A percentile compares a stretch with the other conserved stretches of the same genome.
Evolutionary conservation across 2,113 vertebrate species (phyloP).

Genomic region (Oxyruncus cristatus): DNA sequence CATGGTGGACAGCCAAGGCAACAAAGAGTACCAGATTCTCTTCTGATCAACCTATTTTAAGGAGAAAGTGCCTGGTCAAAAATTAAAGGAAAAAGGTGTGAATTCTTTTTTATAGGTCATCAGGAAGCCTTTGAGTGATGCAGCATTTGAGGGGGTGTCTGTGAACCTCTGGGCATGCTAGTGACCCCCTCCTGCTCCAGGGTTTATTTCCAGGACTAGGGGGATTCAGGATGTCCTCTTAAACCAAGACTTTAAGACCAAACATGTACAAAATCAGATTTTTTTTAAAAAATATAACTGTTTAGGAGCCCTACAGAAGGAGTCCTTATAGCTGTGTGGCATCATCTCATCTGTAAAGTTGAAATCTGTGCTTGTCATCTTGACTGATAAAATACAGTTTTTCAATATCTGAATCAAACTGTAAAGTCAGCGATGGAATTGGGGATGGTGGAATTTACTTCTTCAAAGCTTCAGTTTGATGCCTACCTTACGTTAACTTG

Average conservation of each 20-base stretch:
- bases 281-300: neutral
- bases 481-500: neutral
- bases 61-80: neutral
- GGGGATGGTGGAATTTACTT: neutral
- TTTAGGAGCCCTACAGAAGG: neutral
- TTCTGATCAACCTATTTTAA: neutral
- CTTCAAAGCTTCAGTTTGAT: neutral
- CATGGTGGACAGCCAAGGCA: neutral
- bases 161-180: neutral
- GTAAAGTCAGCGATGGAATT: neutral
- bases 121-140: neutral
- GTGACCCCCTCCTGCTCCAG: neutral
- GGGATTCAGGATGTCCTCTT: neutral
- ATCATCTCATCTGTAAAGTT: neutral
- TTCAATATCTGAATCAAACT: neutral
- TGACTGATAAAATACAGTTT: neutral
- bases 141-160: neutral
- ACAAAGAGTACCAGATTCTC: neutral
- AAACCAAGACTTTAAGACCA: neutral
- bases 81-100: neutral
- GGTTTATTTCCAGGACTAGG: neutral
- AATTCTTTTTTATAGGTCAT: neutral
- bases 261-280: neutral
- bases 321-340: neutral
- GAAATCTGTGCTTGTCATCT: neutral